Conservation (phyloP, 2,888 invertebrate species). For the Panzeria rudis region DNA sequence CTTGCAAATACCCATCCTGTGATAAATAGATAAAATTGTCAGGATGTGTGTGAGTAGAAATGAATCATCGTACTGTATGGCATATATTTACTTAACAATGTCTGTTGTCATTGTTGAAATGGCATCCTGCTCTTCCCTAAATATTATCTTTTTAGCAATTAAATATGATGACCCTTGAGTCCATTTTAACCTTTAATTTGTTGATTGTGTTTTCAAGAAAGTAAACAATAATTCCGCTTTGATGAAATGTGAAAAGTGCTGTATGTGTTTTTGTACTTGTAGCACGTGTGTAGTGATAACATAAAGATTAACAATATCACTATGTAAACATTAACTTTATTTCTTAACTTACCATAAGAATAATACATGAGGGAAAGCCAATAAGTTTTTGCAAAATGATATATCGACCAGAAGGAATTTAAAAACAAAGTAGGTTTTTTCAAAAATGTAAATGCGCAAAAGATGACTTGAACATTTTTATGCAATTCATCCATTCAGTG, state of each 20-base stretch:
- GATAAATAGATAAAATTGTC: not conserved
- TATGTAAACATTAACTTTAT: too few species aligned
- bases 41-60: not conserved
- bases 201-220: not conserved
- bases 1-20: not conserved
- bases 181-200: not conserved
- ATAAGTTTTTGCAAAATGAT: too few species aligned
- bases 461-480: too few species aligned
- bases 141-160: not conserved
- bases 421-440: too few species aligned
- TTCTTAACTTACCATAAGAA: too few species aligned
- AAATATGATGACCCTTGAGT: not conserved
- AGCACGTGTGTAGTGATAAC: too few species aligned
- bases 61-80: constrained; percentile 3
- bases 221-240: not conserved
- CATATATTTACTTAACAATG: constrained; percentile 37
- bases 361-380: too few species aligned
- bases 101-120: not conserved
- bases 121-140: not conserved
- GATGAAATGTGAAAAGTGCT: not conserved
- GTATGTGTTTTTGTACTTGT: not conserved
- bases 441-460: too few species aligned
- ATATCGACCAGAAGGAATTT: too few species aligned
- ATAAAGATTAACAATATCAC: too few species aligned
- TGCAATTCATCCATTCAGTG: too few species aligned